These are phyloP conservation scores for Steinernema khuongi DNA, from an alignment of 1,140 invertebrate species.

Conservation along the genomic window DNA sequence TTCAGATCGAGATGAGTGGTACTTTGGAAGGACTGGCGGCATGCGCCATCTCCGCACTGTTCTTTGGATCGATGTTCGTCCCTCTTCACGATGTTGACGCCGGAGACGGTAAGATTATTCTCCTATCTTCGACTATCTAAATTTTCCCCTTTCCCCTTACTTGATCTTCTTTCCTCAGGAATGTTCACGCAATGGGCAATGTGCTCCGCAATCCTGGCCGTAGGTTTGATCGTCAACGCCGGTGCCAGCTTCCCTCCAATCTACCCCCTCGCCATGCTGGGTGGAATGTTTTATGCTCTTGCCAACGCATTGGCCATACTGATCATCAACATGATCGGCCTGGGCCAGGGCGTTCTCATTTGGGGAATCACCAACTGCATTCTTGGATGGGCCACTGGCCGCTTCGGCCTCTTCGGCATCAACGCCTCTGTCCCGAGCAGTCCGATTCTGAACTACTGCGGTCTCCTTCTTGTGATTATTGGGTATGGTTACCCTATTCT, in stretches of 20 bases:
- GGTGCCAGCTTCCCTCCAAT: slow-evolving; percentile 39
- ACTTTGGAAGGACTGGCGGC: slow-evolving; percentile 27
- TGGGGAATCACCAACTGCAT: slow-evolving; percentile 46
- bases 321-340: slow-evolving; percentile 43
- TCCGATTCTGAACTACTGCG: slow-evolving; percentile 58
- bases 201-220: slow-evolving; percentile 36
- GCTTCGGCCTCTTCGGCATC: slow-evolving; percentile 61
- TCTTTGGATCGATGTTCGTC: slow-evolving; percentile 42
- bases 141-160: no score
- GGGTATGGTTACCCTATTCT: slow-evolving; percentile 56
- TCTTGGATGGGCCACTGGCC: slow-evolving; percentile 60
- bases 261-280: slow-evolving; percentile 43
- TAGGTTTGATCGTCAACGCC: slow-evolving; percentile 37
- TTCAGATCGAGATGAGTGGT: no score
- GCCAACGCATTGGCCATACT: slow-evolving; percentile 37
- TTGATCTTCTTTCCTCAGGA: slow-evolving; percentile 32
- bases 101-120: slow-evolving; percentile 39
- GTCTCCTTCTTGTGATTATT: slow-evolving; percentile 55
- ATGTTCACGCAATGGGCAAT: slow-evolving; percentile 50
- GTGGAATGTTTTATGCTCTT: slow-evolving; percentile 47
- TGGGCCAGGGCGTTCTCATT: slow-evolving; percentile 47
- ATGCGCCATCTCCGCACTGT: slow-evolving; percentile 34
- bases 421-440: slow-evolving; percentile 49
- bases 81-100: slow-evolving; percentile 35
- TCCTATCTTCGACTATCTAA: no score